A percentile compares a stretch with the other conserved stretches of the same genome.
phyloP scores from a whole-genome alignment of 2,113 vertebrate genomes.

The Tachysurus vachellii region DNA sequence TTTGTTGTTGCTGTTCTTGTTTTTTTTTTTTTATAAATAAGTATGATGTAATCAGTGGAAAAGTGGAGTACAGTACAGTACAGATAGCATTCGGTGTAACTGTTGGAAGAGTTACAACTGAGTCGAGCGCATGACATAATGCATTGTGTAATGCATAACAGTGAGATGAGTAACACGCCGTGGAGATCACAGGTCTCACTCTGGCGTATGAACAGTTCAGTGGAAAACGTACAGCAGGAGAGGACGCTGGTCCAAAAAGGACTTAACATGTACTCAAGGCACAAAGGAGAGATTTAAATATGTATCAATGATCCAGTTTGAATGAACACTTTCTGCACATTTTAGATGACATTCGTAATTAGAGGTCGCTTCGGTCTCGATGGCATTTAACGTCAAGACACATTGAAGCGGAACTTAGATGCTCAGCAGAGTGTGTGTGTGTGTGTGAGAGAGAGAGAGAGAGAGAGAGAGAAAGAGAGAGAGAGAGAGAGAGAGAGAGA shows the following conservation, averaged over 20 bases:
- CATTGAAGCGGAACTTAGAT: background rate
- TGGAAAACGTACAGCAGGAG: background rate
- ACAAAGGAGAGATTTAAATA: background rate
- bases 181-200: background rate
- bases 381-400: background rate
- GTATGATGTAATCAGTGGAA: constrained; percentile 13
- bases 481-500: too few species aligned
- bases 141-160: constrained; percentile 3
- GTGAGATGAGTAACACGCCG: background rate
- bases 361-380: background rate
- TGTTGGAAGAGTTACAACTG: background rate
- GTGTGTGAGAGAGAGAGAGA: too few species aligned
- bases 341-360: background rate
- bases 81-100: background rate
- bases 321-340: background rate
- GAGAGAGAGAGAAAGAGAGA: too few species aligned
- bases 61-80: background rate
- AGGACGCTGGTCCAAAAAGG: background rate
- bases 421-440: too few species aligned
- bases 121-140: background rate
- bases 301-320: background rate
- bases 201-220: background rate
- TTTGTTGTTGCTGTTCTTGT: background rate
- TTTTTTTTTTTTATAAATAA: background rate
- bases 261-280: background rate